Conservation (phyloP, 2,888 invertebrate genomes). For the Xestia ashworthii region DNA sequence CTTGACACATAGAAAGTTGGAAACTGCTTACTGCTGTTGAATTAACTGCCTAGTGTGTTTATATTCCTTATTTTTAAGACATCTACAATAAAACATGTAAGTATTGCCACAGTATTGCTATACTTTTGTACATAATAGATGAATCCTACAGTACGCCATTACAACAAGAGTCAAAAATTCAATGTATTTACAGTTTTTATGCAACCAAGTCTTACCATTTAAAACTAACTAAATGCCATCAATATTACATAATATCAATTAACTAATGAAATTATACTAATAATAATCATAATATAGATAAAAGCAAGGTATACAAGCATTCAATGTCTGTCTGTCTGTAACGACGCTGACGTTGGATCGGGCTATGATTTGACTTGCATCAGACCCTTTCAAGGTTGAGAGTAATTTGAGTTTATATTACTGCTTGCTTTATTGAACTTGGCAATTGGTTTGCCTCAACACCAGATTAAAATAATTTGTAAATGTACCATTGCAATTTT, state of each 20-base stretch:
- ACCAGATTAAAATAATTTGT: not conserved
- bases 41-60: not conserved
- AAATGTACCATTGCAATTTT: not conserved
- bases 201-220: conserved; percentile 49
- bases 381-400: not conserved
- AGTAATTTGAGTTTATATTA: not conserved
- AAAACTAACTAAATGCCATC: conserved; percentile 56
- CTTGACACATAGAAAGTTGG: conserved; percentile 5
- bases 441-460: not conserved
- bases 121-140: conserved; percentile 9
- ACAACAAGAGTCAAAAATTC: conserved; percentile 18
- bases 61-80: conserved; percentile 14
- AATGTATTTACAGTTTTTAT: conserved; percentile 60
- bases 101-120: not conserved
- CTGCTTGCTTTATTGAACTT: not conserved
- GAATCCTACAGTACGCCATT: conserved; percentile 24
- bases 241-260: conserved; percentile 42
- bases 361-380: conserved; percentile 24
- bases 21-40: not conserved
- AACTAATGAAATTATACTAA: conserved; percentile 37
- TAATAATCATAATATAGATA: conserved; percentile 35
- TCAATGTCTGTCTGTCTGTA: conserved; percentile 34
- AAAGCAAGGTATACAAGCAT: conserved; percentile 27
- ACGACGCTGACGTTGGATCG: conserved; percentile 51
- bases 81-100: conserved; percentile 9